These are phyloP conservation scores for Gonioctena quinquepunctata DNA, from an alignment of 1,140 invertebrate species.

Conservation along the genomic window DNA sequence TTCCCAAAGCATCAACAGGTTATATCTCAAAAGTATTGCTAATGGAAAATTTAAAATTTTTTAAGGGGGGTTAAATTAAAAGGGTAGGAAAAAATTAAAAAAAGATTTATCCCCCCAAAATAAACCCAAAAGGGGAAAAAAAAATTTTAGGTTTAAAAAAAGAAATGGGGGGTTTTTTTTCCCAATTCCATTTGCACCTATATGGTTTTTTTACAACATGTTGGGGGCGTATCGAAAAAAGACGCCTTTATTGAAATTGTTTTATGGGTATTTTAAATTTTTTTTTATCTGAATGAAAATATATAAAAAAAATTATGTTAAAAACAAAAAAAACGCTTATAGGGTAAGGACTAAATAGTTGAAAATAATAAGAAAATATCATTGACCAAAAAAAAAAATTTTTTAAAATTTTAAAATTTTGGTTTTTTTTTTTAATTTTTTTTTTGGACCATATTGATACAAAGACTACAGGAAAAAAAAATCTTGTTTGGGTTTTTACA, in stretches of 20 bases:
- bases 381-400: too few relatives aligned
- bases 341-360: neutral
- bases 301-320: neutral
- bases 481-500: too few relatives aligned
- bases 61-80: too few relatives aligned
- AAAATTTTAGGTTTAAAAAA: neutral
- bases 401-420: too few relatives aligned
- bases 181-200: neutral
- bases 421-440: too few relatives aligned
- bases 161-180: neutral
- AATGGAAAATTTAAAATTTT: too few relatives aligned
- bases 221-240: neutral
- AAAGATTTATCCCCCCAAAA: neutral
- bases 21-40: neutral
- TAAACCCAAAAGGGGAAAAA: neutral
- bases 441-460: too few relatives aligned
- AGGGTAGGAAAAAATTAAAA: too few relatives aligned
- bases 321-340: neutral
- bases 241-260: neutral
- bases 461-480: too few relatives aligned
- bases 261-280: neutral
- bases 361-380: neutral
- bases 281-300: neutral
- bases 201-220: neutral
- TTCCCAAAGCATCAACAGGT: neutral